phyloP scores from a whole-genome alignment of 2,888 invertebrate genomes.

The Amphipyra berbera region DNA sequence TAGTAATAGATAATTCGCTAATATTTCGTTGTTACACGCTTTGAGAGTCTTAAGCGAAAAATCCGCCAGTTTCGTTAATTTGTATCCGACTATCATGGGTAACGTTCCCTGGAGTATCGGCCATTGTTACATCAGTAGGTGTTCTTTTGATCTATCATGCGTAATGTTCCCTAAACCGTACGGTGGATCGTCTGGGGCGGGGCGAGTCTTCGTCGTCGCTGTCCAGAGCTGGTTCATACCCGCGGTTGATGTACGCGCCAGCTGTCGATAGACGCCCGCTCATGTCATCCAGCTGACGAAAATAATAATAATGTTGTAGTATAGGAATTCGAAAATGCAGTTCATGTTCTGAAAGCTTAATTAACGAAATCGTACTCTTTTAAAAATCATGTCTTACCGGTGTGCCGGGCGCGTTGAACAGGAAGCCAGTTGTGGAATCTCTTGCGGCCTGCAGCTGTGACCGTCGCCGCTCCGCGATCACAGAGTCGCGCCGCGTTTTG shows the following conservation, averaged over 20 bases:
- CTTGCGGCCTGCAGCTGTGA: slow-evolving; percentile 82
- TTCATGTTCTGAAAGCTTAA: too few species aligned
- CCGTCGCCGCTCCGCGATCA: slow-evolving; percentile 92
- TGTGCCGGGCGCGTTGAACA: slow-evolving; percentile 71
- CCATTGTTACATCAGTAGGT: too few species aligned
- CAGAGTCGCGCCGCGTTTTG: slow-evolving; percentile 95
- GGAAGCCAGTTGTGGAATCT: slow-evolving; percentile 67
- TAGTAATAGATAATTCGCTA: too few species aligned
- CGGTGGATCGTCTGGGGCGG: slow-evolving; percentile 72
- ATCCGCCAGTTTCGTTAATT: too few species aligned
- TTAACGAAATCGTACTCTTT: too few species aligned
- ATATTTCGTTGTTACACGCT: too few species aligned
- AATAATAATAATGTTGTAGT: background rate
- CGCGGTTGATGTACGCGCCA: slow-evolving; percentile 90
- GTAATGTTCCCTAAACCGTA: slow-evolving; percentile 74
- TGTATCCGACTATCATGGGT: too few species aligned
- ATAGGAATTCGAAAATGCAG: too few species aligned
- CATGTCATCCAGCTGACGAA: slow-evolving; percentile 80
- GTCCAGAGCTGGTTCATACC: slow-evolving; percentile 92
- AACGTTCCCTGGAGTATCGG: too few species aligned
- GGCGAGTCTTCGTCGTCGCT: slow-evolving; percentile 92
- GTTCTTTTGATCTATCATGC: slow-evolving; percentile 35
- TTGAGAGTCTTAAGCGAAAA: too few species aligned
- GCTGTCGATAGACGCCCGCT: slow-evolving; percentile 66
- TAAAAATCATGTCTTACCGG: slow-evolving; percentile 59